These are phyloP conservation scores for Bujurquina vittata DNA, from an alignment of 2,113 vertebrate species.

Conservation along the genomic window DNA sequence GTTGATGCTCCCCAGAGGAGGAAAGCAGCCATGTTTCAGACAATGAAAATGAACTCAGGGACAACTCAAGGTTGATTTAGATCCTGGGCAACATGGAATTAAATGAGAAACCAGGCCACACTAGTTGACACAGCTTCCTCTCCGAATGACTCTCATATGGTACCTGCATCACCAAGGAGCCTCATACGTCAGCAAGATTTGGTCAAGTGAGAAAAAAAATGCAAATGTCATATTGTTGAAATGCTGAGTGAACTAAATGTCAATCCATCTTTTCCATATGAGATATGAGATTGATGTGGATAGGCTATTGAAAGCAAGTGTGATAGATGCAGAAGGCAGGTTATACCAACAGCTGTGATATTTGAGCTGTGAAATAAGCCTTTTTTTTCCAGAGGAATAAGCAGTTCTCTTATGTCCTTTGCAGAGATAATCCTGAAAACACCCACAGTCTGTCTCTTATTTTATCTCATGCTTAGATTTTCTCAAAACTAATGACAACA, in stretches of 20 bases:
- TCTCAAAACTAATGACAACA: slow-evolving; percentile 24
- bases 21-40: slow-evolving; percentile 73
- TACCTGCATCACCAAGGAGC: slow-evolving; percentile 34
- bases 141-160: slow-evolving; percentile 25
- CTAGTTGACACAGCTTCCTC: slow-evolving; percentile 63
- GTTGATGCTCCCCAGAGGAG: slow-evolving; percentile 77
- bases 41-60: slow-evolving; percentile 75
- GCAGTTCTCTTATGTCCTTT: slow-evolving; percentile 65
- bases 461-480: slow-evolving; percentile 44
- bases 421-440: slow-evolving; percentile 60
- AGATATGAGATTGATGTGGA: slow-evolving; percentile 71
- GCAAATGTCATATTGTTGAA: slow-evolving; percentile 77
- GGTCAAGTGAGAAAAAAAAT: slow-evolving; percentile 73
- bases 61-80: slow-evolving; percentile 79
- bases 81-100: slow-evolving; percentile 67
- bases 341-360: slow-evolving; percentile 74
- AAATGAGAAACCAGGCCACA: slow-evolving; percentile 60
- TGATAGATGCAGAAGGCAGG: slow-evolving; percentile 65
- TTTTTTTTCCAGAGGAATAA: slow-evolving; percentile 44
- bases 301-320: slow-evolving; percentile 53
- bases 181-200: slow-evolving; percentile 42
- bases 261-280: slow-evolving; percentile 66
- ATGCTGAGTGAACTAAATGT: slow-evolving; percentile 75
- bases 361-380: slow-evolving; percentile 71
- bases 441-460: slow-evolving; percentile 52